Conservation (phyloP, 2,797 vertebrate genomes). For the Falco novaeseelandiae region DNA sequence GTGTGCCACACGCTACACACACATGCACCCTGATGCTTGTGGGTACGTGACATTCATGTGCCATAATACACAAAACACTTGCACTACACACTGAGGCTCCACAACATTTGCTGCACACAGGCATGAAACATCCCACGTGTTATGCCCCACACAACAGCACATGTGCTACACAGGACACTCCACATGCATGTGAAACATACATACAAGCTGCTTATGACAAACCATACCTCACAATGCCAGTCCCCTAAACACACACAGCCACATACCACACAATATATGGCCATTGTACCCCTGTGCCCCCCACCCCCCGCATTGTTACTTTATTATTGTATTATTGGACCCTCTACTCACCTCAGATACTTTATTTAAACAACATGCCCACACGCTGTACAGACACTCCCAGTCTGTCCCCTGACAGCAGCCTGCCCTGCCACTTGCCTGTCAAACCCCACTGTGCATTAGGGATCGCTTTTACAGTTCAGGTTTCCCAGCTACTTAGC, state of each 20-base stretch:
- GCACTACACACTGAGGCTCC: too few species aligned
- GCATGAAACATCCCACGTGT: neutral
- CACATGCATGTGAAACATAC: neutral
- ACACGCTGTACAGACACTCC: too few species aligned
- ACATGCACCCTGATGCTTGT: neutral
- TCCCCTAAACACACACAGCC: neutral
- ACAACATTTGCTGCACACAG: neutral
- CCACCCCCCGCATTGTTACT: neutral
- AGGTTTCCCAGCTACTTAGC: neutral
- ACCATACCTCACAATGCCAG: too few species aligned
- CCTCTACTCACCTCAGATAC: neutral
- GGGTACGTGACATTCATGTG: neutral
- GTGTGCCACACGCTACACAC: neutral
- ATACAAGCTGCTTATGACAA: neutral
- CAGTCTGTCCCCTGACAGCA: neutral
- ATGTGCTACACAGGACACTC: neutral
- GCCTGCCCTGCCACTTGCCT: too few species aligned
- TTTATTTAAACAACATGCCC: too few species aligned
- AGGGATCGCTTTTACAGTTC: neutral
- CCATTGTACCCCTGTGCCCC: too few species aligned
- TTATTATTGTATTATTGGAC: neutral
- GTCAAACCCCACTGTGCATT: neutral
- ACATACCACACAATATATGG: neutral
- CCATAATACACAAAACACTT: too few species aligned
- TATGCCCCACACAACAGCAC: neutral